Conservation (phyloP, 2,797 vertebrate species). For the Uromys caudimaculatus region DNA sequence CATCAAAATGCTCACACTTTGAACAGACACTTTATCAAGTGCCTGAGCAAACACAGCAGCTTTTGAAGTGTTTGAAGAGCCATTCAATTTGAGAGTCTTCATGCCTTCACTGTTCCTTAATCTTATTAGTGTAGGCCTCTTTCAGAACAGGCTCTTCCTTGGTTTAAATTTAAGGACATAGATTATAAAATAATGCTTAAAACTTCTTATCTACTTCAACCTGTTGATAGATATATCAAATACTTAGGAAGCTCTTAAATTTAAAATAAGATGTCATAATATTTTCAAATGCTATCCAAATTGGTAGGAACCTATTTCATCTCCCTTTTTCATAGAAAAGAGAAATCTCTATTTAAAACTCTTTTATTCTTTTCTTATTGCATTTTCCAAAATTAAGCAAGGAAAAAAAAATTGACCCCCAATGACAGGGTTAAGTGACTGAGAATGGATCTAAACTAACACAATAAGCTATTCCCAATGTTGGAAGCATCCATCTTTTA, state of each 20-base stretch:
- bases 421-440: background rate
- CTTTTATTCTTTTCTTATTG: constrained; percentile 18
- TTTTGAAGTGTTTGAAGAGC: constrained; percentile 83
- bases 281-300: constrained; percentile 65
- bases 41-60: constrained; percentile 78
- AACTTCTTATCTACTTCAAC: constrained; percentile 71
- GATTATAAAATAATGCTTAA: constrained; percentile 73
- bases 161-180: constrained; percentile 68
- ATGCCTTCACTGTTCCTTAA: constrained; percentile 77
- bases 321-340: background rate
- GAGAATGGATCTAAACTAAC: background rate
- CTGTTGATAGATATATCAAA: constrained; percentile 75
- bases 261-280: constrained; percentile 71
- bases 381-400: constrained; percentile 17
- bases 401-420: background rate
- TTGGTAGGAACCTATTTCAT: constrained; percentile 51
- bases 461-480: background rate
- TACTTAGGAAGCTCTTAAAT: constrained; percentile 76
- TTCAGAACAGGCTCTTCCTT: constrained; percentile 72
- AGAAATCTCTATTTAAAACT: constrained; percentile 21
- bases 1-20: constrained; percentile 76
- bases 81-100: constrained; percentile 79
- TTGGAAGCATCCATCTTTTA: background rate
- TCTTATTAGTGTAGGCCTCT: constrained; percentile 76
- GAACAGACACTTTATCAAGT: constrained; percentile 79